A percentile compares a stretch with the other conserved stretches of the same genome.
Evolutionary conservation across 1,140 invertebrate genomes (phyloP).

Genomic region (Drosophila watanabei): DNA sequence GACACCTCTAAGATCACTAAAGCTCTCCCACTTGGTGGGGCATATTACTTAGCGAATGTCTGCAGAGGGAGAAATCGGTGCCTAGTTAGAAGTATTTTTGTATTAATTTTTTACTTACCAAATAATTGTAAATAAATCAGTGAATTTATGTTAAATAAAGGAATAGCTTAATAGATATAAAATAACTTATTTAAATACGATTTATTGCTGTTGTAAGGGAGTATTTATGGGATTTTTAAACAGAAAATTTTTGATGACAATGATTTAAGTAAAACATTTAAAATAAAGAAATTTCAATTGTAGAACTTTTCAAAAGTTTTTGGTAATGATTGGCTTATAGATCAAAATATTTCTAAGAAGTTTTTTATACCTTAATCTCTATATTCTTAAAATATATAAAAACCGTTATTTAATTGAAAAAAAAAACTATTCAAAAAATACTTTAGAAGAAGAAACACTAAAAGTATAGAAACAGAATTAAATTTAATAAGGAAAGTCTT

Average conservation of each 20-base stretch:
- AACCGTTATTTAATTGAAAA: not conserved
- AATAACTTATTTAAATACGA: not conserved
- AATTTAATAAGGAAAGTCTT: no score
- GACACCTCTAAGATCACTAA: constrained; percentile 40
- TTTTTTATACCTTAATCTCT: no score
- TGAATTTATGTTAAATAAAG: not conserved
- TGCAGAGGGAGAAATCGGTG: constrained; percentile 3
- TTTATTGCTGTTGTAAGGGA: not conserved
- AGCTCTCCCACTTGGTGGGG: constrained; percentile 25
- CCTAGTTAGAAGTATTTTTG: not conserved
- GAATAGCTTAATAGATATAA: not conserved
- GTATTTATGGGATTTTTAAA: no score
- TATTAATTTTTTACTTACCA: not conserved
- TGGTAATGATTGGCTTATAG: not conserved
- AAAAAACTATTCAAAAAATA: no score
- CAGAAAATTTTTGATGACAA: no score
- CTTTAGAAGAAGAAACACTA: no score
- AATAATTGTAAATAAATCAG: not conserved
- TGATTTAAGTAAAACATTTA: not conserved
- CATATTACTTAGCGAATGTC: constrained; percentile 21
- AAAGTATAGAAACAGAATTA: no score
- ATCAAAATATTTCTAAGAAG: not conserved
- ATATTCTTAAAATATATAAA: not conserved
- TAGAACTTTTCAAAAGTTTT: not conserved
- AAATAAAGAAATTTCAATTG: not conserved